Base-by-base conservation (phyloP, 37 sponge, comb jelly and placozoan species). In the Diacarnus erythraeanus region DNA sequence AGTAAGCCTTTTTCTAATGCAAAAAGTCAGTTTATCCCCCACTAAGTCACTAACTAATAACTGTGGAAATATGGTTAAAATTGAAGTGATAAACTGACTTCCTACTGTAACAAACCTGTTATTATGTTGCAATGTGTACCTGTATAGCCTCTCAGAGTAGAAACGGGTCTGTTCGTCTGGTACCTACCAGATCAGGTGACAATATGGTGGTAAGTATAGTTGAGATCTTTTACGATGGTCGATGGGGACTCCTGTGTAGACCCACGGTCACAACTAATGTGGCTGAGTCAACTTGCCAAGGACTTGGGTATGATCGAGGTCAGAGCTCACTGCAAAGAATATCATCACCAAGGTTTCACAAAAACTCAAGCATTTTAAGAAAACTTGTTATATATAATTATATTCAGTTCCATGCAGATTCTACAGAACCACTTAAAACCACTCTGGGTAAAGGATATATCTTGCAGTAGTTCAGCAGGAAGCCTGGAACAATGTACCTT, bases 211-310 rank as follows among this genome's bases (percentile, higher is more conserved):
- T n/a, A n/a, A 72, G 81, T 0, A 71, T 80, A 37, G 81, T 80
- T 27, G 81, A 80, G 81, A 40, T 71, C 26, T 30, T 57, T 30
- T 35, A 43, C 15, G 44, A 80, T 38, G 43, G 41, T 38, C 44
- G 81, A 17, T 80, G 81, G 81, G 81, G 81, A 26, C 27, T 58
- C 1, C 22, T 80, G 41, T 80, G 81, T 21, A 57, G 36, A 12
- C 37, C 30, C 0, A 23, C 39, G 1, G 25, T 20, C 25, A 21
- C 77, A 18, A 1, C 18, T 22, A 35, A n/a, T n/a, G 77, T 51
- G 15, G 71, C 59, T 18, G 42, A 22, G 27, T 42, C 59, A 18
- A 64, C 71, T 22, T 80, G 81, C 59, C 61, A 60, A 27, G 60
- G 63, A 39, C 29, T 80, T 57, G 81, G 81, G 17, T 42, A 57